phyloP scores from a whole-genome alignment of 2,797 vertebrate species.

The Bryconaethiops microstoma region DNA sequence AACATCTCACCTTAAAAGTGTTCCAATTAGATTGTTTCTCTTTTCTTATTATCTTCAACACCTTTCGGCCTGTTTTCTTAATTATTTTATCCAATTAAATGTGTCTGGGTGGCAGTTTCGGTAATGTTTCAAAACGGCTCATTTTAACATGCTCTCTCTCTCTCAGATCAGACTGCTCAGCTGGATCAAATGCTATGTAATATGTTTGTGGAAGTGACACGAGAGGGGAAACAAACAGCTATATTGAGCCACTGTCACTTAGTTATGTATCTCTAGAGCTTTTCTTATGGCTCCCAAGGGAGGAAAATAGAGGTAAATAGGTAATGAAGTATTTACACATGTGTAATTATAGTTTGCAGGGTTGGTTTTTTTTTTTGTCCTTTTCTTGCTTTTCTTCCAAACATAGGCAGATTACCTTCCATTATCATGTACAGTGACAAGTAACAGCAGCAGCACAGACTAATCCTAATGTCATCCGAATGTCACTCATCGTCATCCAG shows the following conservation, averaged over 20 bases:
- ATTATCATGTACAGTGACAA: neutral
- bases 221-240: conserved; percentile 31
- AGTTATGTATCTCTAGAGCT: conserved; percentile 61
- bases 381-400: neutral
- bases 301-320: conserved; percentile 1
- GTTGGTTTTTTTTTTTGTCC: neutral
- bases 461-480: neutral
- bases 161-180: neutral
- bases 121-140: conserved; percentile 52
- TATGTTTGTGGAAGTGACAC: conserved; percentile 31
- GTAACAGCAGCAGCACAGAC: neutral
- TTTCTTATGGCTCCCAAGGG: conserved; percentile 52
- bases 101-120: conserved; percentile 38
- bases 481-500: neutral
- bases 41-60: conserved; percentile 47
- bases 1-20: conserved; percentile 50
- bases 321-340: conserved; percentile 30
- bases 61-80: conserved; percentile 48
- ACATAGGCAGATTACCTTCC: neutral
- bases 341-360: conserved; percentile 11
- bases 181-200: conserved; percentile 36
- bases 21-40: conserved; percentile 38
- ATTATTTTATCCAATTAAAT: conserved; percentile 53
- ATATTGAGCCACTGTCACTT: conserved; percentile 36
- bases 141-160: conserved; percentile 5